Evolutionary conservation across 1,140 invertebrate genomes (phyloP), one percentile per base, ranked within the genome.

Genomic region (Achroia grisella): DNA sequence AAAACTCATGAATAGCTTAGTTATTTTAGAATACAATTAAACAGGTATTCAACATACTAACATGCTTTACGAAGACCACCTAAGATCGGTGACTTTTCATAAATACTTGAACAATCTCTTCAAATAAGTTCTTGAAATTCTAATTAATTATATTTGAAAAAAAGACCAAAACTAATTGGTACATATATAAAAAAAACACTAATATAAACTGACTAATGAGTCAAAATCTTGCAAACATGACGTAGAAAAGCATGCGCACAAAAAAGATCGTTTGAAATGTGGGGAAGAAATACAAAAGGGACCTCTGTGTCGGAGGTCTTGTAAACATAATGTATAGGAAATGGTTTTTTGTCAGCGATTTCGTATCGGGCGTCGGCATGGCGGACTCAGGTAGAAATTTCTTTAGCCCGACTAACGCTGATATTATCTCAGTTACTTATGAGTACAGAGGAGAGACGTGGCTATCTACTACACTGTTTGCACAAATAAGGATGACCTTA

Each of bases 241-340:
- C 53, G 48, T 62, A 51, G 46, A 57, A 49, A 71, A 67, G 59
- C 52, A 71, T 55, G 62, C 66, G 64, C 55, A 71, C 66, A 83
- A 83, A 83, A 83, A 81, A 80, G 62, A 69, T 65, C 72, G 71
- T 59, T 56, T 50, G 61, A 65, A 52, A 58, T 50, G 63, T 67
- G 51, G 29, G 33, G 41, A 31, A 15, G 8, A 2, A 27, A 23
- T 23, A 71, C 65, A 79, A 78, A 76, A 67, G 55, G 64, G 68
- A 61, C 62, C 62, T 73, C 69, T 42, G 72, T 83, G 79, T 83
- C 76, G 76, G 79, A 83, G 76, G 73, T 77, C 72, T 71, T 72
- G 75, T 80, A 80, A 78, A 75, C 60, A 76, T 54, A 79, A 75
- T 78, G 71, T 68, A 65, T 73, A 75, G 77, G 80, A 81, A 81